Base-by-base conservation (phyloP, 64 coral and sea anemone genomes). In the Platygyra sinensis region DNA sequence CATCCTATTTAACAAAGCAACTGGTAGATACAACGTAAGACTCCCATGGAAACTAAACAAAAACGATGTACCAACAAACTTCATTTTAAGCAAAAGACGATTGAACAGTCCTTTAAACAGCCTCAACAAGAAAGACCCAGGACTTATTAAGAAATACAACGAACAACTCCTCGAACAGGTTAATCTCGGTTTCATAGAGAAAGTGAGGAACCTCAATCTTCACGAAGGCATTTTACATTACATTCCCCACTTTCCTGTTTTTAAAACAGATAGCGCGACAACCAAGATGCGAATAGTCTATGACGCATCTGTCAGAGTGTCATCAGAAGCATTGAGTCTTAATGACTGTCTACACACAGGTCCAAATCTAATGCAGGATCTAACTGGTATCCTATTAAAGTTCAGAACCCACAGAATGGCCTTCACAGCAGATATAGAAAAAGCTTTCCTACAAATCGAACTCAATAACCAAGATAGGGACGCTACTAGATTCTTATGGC, bases 11-110 rank as follows among this genome's bases (percentile, higher is more conserved):
- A 78, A 91, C 82, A 29, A 86, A 29, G 22, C 73, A 62, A 86
- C 90, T 49, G 61, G 90, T 29, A 91, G 80, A 91, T 91, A 91
- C 14, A 91, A 38, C 20, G 73, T 86, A 67, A 86, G 15, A 77
- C 73, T 91, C 29, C 90, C 80, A 59, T 91, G 73, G 80, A 91
- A 87, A n/a, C 12, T 57, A 52, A 91, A 91, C 32, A 76, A 76
- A 77, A 6, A 75, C 80, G 18, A 86, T 36, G 60, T 91, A 49
- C 65, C 84, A 72, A 42, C 82, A 46, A 87, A 72, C 24, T 77
- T 78, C 24, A 79, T 19, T 29, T 39, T 87, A 18, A 73, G 78
- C 60, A 83, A 83, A 65, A 91, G 50, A 74, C 20, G 89, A 74
- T 19, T 91, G 50, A 54, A 73, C 91, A 93, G 74, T 72, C 75